phyloP scores from a whole-genome alignment of 2,113 vertebrate species.

The Psittacara wagleri region DNA sequence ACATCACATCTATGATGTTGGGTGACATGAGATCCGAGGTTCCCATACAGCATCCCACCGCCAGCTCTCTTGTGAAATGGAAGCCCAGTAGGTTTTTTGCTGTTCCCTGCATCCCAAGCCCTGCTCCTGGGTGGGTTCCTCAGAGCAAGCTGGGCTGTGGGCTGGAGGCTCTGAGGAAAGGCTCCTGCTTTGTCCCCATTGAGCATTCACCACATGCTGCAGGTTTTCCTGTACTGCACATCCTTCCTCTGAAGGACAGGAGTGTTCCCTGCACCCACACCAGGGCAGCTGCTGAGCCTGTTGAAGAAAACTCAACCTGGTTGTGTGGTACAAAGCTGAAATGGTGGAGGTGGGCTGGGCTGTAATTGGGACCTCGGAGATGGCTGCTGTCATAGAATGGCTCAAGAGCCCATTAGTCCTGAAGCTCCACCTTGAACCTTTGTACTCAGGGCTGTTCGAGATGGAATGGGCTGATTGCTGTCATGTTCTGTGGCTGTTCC shows the following conservation, averaged over 20 bases:
- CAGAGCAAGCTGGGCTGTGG: neutral
- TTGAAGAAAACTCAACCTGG: fast-evolving
- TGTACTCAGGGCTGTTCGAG: fast-evolving
- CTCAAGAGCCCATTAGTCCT: fast-evolving
- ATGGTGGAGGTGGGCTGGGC: no score
- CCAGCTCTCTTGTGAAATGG: no score
- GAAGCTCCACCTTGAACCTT: neutral
- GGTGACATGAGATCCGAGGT: neutral
- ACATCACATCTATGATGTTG: neutral
- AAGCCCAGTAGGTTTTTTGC: neutral
- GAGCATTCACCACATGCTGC: neutral
- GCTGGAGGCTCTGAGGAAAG: neutral
- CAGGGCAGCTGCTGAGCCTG: neutral
- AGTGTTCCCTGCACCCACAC: fast-evolving
- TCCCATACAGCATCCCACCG: neutral
- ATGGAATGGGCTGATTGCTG: fast-evolving
- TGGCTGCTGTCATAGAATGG: fast-evolving
- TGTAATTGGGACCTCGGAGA: neutral
- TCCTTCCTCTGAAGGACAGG: neutral
- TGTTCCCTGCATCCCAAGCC: fast-evolving
- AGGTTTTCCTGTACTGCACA: neutral
- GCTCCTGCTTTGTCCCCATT: fast-evolving
- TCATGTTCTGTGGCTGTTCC: neutral
- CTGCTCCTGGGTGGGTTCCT: neutral
- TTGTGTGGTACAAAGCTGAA: neutral